These are phyloP conservation scores for Tangara arthus DNA, from an alignment of 2,797 vertebrate genomes.

Conservation along the genomic window DNA sequence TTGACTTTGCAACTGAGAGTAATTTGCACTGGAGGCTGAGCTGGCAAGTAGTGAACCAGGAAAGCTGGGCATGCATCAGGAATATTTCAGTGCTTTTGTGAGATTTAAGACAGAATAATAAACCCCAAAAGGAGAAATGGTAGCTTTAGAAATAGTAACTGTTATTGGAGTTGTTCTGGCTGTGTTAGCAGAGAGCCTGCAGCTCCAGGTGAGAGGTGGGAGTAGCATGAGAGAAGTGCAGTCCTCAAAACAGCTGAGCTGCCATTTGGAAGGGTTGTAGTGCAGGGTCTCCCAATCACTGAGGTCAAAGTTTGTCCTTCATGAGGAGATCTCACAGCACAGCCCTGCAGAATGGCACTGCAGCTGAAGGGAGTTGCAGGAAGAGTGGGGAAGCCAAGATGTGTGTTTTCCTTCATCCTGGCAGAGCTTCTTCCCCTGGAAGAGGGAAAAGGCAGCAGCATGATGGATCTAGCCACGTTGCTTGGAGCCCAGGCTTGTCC, in stretches of 20 bases:
- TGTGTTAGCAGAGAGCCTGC: background rate
- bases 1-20: background rate
- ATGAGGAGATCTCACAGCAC: background rate
- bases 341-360: background rate
- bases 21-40: background rate
- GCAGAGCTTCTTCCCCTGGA: background rate
- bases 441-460: background rate
- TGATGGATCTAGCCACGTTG: rapidly evolving
- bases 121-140: background rate
- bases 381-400: background rate
- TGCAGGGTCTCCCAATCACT: background rate
- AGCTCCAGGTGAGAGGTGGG: background rate
- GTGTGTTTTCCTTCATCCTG: background rate
- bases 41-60: background rate
- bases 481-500: background rate
- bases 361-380: background rate
- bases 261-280: background rate
- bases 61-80: background rate
- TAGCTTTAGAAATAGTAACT: background rate
- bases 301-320: background rate
- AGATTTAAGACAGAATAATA: background rate
- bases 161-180: background rate
- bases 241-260: background rate
- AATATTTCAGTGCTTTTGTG: background rate
- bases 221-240: background rate